Evolutionary conservation across 2,113 vertebrate species (phyloP), one percentile per base, ranked within the genome.

Genomic region (Cinclus cinclus): DNA sequence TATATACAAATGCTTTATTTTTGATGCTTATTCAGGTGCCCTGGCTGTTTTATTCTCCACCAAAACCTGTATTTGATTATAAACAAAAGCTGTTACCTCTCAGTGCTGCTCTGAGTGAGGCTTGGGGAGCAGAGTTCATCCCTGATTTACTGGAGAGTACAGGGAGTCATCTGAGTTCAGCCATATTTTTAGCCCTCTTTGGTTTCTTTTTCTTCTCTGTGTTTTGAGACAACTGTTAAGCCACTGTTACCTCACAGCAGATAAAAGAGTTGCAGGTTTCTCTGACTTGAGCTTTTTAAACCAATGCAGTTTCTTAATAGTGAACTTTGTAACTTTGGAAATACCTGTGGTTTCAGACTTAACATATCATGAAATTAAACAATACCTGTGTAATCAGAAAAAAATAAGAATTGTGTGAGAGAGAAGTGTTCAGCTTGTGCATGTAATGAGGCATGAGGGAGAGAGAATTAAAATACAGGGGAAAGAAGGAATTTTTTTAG

Each of bases 101-200:
- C 22, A 15, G 41, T 4, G 8, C 50, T 42, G 81, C 52, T 60
- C 28, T 31, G 70, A 92, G 30, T 3, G 58, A 75, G 67, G 50
- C 60, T 52, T 10, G 13, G 31, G 50, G 89, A 94, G 83, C 91
- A 56, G 10, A 92, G 87, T 96, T 96, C 89, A 82, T 87, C 82
- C 60, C 79, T 87, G 90, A 79, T 92, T 77, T 95, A 86, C 90
- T 62, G 75, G 88, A 95, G 89, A 95, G 89, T 65, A 91, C 47
- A 41, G 42, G 27, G 55, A 91, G 92, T 96, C 95, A 97, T 65
- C 88, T 15, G 62, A 94, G 89, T 96, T 96, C 91, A 96, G 80
- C 80, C 49, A 82, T 95, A 93, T 96, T 96, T 95, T 95, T 91
- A 96, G 91, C 73, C 62, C 71, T 75, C 70, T 95, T 95, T 83